phyloP scores from a whole-genome alignment of 2,113 vertebrate genomes.

The Austrofundulus limnaeus region DNA sequence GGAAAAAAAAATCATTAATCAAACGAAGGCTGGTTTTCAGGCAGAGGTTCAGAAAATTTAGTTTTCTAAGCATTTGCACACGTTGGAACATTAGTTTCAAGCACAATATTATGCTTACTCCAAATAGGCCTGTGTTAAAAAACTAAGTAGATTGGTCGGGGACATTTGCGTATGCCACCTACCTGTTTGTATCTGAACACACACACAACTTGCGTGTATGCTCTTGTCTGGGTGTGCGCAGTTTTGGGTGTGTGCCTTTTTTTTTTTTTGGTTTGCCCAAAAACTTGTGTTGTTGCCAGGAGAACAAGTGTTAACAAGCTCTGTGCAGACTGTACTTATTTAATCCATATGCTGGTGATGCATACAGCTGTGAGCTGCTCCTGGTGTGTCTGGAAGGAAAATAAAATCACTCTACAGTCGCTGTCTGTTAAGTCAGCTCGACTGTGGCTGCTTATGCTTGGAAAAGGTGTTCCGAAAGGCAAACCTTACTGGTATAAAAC shows the following conservation, averaged over 20 bases:
- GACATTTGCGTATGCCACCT: conserved; percentile 1
- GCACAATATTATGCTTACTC: too few relatives aligned
- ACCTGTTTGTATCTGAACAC: conserved; percentile 24
- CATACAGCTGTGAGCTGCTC: conserved; percentile 66
- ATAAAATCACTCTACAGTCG: conserved; percentile 37
- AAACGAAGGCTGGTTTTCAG: conserved; percentile 5
- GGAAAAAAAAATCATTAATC: conserved; percentile 30
- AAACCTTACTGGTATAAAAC: conserved; percentile 28
- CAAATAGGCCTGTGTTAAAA: too few relatives aligned
- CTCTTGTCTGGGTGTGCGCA: conserved; percentile 28
- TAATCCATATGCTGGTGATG: conserved; percentile 74
- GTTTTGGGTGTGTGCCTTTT: conserved; percentile 42
- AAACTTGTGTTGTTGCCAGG: conserved; percentile 51
- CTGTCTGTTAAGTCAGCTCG: conserved; percentile 57
- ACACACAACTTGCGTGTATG: conserved; percentile 10
- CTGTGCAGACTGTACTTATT: conserved; percentile 73
- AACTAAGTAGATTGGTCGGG: neutral
- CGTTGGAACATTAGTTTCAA: too few relatives aligned
- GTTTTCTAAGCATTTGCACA: neutral
- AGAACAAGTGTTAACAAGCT: conserved; percentile 79
- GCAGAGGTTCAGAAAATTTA: conserved; percentile 3
- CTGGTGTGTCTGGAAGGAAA: conserved; percentile 62
- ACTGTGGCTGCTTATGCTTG: conserved; percentile 30
- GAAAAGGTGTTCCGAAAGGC: conserved; percentile 16
- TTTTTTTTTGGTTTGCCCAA: conserved; percentile 45